Percentiles rank a stretch among this genome's conserved stretches.
These are phyloP conservation scores for Scaptomyza reducta DNA, from an alignment of 2,888 invertebrate genomes.

Conservation along the genomic window DNA sequence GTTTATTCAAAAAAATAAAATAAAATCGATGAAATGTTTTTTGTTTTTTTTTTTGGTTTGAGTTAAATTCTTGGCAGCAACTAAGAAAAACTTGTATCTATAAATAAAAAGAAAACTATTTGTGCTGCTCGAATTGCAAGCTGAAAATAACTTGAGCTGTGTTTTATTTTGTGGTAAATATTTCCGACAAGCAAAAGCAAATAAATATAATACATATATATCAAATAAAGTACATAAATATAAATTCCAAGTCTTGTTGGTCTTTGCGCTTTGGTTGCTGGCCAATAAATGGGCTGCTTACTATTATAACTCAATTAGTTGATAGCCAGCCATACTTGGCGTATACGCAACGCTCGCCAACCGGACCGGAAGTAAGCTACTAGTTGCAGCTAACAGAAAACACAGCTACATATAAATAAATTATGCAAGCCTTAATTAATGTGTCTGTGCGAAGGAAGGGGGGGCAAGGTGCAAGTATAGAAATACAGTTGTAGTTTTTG, in stretches of 20 bases:
- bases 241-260: slow-evolving; percentile 1
- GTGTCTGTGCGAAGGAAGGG: slow-evolving; percentile 24
- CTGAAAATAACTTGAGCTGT: background rate
- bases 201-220: background rate
- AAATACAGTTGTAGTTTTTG: slow-evolving; percentile 18
- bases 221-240: slow-evolving; percentile 2
- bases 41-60: background rate
- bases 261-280: slow-evolving; percentile 16
- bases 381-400: slow-evolving; percentile 26
- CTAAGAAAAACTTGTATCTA: background rate
- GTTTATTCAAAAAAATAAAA: background rate
- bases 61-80: background rate
- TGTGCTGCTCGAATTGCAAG: background rate
- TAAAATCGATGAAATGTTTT: background rate
- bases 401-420: slow-evolving; percentile 58
- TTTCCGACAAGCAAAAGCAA: slow-evolving; percentile 7
- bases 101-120: background rate
- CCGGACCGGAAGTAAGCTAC: slow-evolving; percentile 30
- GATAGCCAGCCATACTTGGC: slow-evolving; percentile 30
- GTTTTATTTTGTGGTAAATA: slow-evolving; percentile 18
- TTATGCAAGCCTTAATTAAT: slow-evolving; percentile 71
- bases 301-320: slow-evolving; percentile 71
- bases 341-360: slow-evolving; percentile 50
- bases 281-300: slow-evolving; percentile 64
- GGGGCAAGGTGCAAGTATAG: background rate